Evolutionary conservation across 2,113 vertebrate species (phyloP), one percentile per base, ranked within the genome.

Genomic region (Toxotes jaculatrix): DNA sequence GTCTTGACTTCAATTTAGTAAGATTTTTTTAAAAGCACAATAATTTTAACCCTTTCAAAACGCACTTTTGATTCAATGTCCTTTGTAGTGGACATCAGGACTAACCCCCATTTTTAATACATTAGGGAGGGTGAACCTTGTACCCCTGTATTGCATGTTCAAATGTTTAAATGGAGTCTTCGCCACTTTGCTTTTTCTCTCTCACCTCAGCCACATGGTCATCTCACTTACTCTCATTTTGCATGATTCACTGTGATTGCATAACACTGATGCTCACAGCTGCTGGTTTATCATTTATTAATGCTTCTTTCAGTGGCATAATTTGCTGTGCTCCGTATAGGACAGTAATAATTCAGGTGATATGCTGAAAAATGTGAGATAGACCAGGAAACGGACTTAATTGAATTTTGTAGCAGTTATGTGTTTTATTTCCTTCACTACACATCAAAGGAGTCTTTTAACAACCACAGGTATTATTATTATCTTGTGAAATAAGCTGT

Each of bases 221-320:
- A 60, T 73, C 45, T 63, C 60, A 62, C 53, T 80, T 53, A 49
- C 64, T 49, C 64, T 67, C 64, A 21, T 45, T 51, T 19, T 67
- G 65, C 65, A 51, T 67, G 65, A 67, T 67, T 67, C 65, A 67
- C 31, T 51, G 21, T 13, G 69, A 83, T 89, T 90, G 83, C 83
- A 78, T 88, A 93, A 93, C 77, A 80, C 38, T 71, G 74, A 89
- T 49, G 64, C 82, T 84, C 63, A 66, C 80, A 87, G 77, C 82
- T 85, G 89, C 86, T 80, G 77, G 38, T 83, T 86, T 84, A 90
- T 93, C 42, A 87, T 89, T 92, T 88, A 92, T 93, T 90, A 83
- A 91, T 90, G 87, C 63, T 60, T 88, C 82, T 85, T 84, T 89
- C 77, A 77, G 82, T 62, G 67, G 85, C 36, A 69, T 89, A 62